A percentile compares a stretch with the other conserved stretches of the same genome.
Evolutionary conservation across 2,888 invertebrate species (phyloP).

Genomic region (Calephelis perditalis): DNA sequence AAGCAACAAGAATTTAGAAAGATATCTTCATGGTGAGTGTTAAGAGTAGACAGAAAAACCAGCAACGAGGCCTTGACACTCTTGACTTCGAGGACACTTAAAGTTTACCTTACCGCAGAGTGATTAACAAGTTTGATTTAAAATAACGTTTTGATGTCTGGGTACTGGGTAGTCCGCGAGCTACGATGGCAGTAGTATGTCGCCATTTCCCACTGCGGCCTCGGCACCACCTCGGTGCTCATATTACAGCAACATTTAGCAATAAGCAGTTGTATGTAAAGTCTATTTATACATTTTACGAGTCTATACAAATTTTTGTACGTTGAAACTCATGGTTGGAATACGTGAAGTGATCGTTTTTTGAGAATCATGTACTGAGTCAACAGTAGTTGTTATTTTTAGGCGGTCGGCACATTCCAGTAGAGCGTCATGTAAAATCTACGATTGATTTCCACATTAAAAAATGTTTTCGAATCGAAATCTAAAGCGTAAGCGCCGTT

Average conservation of each 20-base stretch:
- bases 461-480: slow-evolving; percentile 69
- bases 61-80: too few relatives aligned
- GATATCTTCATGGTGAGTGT: too few relatives aligned
- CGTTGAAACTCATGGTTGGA: slow-evolving; percentile 67
- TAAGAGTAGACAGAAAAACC: too few relatives aligned
- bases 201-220: slow-evolving; percentile 12
- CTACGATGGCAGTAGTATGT: background rate
- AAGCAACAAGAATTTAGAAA: too few relatives aligned
- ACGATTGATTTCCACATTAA: slow-evolving; percentile 73
- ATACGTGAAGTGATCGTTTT: slow-evolving; percentile 73
- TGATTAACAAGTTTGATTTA: too few relatives aligned
- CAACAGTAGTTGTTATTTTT: slow-evolving; percentile 71
- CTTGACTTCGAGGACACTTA: too few relatives aligned
- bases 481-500: slow-evolving; percentile 66
- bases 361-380: slow-evolving; percentile 76
- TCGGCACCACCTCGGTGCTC: slow-evolving; percentile 33
- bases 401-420: slow-evolving; percentile 78
- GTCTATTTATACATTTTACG: slow-evolving; percentile 77
- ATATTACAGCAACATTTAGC: slow-evolving; percentile 64
- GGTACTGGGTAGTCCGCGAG: background rate
- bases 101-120: too few relatives aligned
- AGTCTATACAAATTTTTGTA: slow-evolving; percentile 77
- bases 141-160: too few relatives aligned
- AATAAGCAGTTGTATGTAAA: slow-evolving; percentile 76
- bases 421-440: slow-evolving; percentile 72